Evolutionary conservation across 2,113 vertebrate species (phyloP).

Genomic region (Charina bottae): DNA sequence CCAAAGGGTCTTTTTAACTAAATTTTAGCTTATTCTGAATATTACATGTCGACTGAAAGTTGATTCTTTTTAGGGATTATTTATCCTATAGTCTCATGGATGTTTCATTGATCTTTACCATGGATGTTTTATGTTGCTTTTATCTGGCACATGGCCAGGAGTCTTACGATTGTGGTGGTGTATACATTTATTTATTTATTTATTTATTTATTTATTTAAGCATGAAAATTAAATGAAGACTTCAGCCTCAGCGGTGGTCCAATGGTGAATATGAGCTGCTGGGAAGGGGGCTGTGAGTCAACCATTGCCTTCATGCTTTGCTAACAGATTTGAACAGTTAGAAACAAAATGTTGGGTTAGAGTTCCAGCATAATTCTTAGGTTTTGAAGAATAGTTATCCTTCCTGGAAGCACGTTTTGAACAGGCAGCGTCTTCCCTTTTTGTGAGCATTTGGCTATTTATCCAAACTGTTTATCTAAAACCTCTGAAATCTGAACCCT

Average conservation of each 20-base stretch:
- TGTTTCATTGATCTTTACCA: background rate
- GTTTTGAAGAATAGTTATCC: background rate
- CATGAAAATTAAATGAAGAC: background rate
- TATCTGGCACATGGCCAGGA: background rate
- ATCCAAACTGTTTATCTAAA: background rate
- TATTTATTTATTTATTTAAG: background rate
- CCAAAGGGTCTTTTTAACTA: background rate
- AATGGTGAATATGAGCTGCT: background rate
- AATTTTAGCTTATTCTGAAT: background rate
- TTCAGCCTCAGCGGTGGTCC: background rate
- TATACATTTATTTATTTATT: background rate
- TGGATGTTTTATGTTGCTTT: background rate
- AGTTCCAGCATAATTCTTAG: background rate
- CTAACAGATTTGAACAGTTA: background rate
- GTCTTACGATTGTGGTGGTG: background rate
- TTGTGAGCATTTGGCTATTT: slow-evolving; percentile 62
- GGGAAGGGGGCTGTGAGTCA: background rate
- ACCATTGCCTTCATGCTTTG: background rate
- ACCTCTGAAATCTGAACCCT: slow-evolving; percentile 52
- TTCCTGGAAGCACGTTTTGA: background rate
- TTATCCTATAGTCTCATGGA: background rate
- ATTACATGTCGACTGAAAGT: background rate
- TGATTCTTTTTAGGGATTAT: background rate
- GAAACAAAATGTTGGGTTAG: background rate
- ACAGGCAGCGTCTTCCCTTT: slow-evolving; percentile 46